Base-by-base conservation (phyloP, 2,888 invertebrate genomes). In the Scrobipalpa atriplicella region DNA sequence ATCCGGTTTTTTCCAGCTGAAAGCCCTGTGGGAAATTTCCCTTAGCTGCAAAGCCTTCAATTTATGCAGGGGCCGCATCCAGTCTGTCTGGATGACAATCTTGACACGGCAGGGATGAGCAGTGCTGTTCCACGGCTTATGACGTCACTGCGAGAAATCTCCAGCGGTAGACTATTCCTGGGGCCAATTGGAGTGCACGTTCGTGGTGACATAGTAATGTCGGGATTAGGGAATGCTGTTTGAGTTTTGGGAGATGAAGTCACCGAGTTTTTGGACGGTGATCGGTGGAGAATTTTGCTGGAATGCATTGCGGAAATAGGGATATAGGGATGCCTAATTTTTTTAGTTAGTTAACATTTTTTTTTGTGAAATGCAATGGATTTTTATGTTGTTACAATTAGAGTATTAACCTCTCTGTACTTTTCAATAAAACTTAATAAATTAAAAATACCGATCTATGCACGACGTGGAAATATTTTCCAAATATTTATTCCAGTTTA, bases 21-120 rank as follows among this genome's bases (percentile, higher is more conserved):
- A 85, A 89, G 79, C 78, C 89, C 90, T 85, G 75, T 85, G 90
- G 90, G 90, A 90, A 90, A 90, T 89, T 85, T 79, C 83, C 81
- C 77, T 85, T 80, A 81, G 80, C 76, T 82, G 81, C 81, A 84
- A 86, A 89, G 86, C 85, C 85, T 84, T 87, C 88, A 87, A 90
- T 90, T 90, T 90, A 89, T 90, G 86, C 89, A 84, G 77, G 77
- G 77, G 78, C 82, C 78, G 85, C 82, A 85, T 83, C 85, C 84
- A 78, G 83, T 84, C 84, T 83, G 82, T 85, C 83, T 77, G 83
- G 77, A 80, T 85, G 87, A 84, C 85, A 88, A 82, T 84, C 84
- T 87, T 85, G 85, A 87, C 85, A 82, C 80, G 77, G 77, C 76
- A 76, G 75, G 70, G 74, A 78, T 76, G 80, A 84, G 87, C 88